Percentiles rank a stretch among this genome's conserved stretches.
Evolutionary conservation across 2,888 invertebrate species (phyloP).

Genomic region (Tinea semifulvella): DNA sequence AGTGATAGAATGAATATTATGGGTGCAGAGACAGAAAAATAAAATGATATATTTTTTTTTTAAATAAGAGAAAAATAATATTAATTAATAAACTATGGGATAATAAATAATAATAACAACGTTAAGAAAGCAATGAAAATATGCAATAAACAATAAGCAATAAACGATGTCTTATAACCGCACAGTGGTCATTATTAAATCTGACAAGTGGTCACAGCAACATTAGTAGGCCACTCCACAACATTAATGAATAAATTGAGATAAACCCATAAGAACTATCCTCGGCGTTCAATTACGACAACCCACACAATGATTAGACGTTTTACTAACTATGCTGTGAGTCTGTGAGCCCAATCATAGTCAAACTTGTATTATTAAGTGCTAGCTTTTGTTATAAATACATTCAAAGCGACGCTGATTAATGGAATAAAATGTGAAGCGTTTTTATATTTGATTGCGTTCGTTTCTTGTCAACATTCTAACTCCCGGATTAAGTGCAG

Average conservation of each 20-base stretch:
- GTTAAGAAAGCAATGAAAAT: constrained; percentile 25
- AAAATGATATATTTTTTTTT: no score
- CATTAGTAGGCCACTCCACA: constrained; percentile 40
- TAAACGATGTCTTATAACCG: background rate
- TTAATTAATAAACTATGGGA: no score
- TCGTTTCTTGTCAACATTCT: constrained; percentile 58
- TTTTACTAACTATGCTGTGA: constrained; percentile 39
- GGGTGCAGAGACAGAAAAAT: no score
- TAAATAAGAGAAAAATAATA: no score
- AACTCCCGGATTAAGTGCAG: constrained; percentile 58
- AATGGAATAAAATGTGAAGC: constrained; percentile 49
- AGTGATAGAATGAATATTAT: no score
- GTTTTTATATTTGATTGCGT: constrained; percentile 53
- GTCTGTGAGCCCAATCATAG: constrained; percentile 35
- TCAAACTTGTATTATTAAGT: constrained; percentile 54
- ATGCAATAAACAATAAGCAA: background rate
- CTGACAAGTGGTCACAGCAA: constrained; percentile 61
- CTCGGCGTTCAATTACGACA: constrained; percentile 55
- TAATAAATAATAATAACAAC: background rate
- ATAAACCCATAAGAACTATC: constrained; percentile 53
- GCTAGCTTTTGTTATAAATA: constrained; percentile 59
- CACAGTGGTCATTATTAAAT: constrained; percentile 37
- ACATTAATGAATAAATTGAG: constrained; percentile 59
- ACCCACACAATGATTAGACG: constrained; percentile 63
- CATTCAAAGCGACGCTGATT: constrained; percentile 57